These are phyloP conservation scores for Octodon degus DNA, from an alignment of 2,113 vertebrate genomes.

Conservation along the genomic window DNA sequence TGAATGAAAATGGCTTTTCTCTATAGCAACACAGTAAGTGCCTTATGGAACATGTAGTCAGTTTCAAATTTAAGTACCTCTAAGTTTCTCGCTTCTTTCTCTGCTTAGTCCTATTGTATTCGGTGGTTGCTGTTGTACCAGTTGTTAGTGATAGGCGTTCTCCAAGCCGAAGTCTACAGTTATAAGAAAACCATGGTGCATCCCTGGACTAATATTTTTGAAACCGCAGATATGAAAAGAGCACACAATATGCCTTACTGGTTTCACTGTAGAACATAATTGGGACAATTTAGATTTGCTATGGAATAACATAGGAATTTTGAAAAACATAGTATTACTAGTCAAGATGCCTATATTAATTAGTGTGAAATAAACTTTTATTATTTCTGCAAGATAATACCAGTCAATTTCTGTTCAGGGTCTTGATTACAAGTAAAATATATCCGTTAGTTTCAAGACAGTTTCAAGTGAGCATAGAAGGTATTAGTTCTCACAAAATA, in stretches of 20 bases:
- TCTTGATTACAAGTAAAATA: not conserved
- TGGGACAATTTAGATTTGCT: not conserved
- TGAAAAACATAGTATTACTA: not conserved
- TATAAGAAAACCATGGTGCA: not conserved
- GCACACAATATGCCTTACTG: not conserved
- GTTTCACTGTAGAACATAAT: not conserved
- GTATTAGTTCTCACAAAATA: not conserved
- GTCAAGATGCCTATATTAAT: not conserved
- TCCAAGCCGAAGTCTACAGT: not conserved
- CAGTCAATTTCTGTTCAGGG: not conserved
- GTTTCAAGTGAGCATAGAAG: constrained; percentile 18
- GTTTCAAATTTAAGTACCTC: not conserved
- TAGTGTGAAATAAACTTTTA: not conserved
- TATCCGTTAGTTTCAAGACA: not conserved
- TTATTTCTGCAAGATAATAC: constrained; percentile 14
- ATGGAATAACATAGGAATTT: not conserved
- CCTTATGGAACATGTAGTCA: not conserved
- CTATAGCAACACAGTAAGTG: not conserved
- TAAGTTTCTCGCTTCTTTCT: not conserved
- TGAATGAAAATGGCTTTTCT: not conserved
- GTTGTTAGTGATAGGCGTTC: not conserved
- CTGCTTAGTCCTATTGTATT: not conserved
- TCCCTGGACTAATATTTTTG: not conserved
- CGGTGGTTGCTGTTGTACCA: not conserved
- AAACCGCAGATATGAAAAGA: not conserved